These are phyloP conservation scores for Psophia crepitans DNA, from an alignment of 2,113 vertebrate genomes.

Conservation along the genomic window DNA sequence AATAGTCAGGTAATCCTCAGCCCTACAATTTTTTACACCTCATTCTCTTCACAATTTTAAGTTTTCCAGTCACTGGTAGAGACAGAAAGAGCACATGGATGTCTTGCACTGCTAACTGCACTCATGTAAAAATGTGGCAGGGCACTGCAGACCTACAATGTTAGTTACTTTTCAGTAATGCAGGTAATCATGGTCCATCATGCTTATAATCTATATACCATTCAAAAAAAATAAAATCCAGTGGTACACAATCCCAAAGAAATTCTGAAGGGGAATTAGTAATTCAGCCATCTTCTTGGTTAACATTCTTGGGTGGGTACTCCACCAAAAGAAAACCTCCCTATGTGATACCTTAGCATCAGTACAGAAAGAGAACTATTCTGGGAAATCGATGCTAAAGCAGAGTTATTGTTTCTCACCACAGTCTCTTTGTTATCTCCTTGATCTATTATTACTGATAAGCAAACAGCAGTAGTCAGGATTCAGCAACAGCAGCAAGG, in stretches of 20 bases:
- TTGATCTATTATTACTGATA: slow-evolving; percentile 5
- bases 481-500: background rate
- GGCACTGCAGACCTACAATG: background rate
- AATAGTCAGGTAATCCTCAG: background rate
- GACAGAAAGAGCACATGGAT: background rate
- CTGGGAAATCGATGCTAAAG: background rate
- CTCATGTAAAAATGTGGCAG: background rate
- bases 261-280: background rate
- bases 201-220: background rate
- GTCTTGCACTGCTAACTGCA: background rate
- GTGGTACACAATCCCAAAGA: background rate
- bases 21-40: background rate
- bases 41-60: background rate
- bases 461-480: background rate
- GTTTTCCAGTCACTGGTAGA: background rate
- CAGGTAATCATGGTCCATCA: background rate
- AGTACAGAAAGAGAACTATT: background rate
- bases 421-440: background rate
- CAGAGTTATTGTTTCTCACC: background rate
- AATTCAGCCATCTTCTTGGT: background rate
- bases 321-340: background rate
- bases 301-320: background rate
- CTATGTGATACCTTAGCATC: background rate
- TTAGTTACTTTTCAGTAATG: background rate
- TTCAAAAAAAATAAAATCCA: background rate